phyloP scores from a whole-genome alignment of 2,113 vertebrate genomes.

The Gnathonemus longibarbis region DNA sequence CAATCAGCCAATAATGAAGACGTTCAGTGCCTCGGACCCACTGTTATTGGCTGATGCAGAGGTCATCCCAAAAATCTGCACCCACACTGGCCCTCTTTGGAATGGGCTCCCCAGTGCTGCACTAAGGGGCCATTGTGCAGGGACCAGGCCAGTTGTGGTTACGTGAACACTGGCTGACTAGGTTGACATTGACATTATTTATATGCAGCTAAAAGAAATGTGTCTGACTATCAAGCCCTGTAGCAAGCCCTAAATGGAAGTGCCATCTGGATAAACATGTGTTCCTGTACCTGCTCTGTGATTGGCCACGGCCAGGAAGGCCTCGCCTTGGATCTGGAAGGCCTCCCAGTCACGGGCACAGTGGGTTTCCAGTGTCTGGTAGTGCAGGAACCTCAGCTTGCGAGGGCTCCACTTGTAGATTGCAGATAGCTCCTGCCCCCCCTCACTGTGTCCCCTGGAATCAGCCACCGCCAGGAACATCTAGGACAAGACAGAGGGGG shows the following conservation, averaged over 20 bases:
- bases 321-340: conserved; percentile 74
- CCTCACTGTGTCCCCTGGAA: conserved; percentile 50
- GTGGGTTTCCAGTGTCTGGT: conserved; percentile 79
- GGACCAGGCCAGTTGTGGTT: background rate
- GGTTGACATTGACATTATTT: background rate
- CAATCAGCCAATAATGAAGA: too few species aligned
- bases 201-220: background rate
- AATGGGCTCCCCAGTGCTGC: too few species aligned
- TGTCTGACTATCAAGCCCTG: background rate
- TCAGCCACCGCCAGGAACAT: conserved; percentile 51
- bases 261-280: background rate
- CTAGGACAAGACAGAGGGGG: conserved; percentile 45
- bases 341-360: conserved; percentile 91
- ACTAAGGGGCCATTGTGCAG: background rate
- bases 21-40: too few species aligned
- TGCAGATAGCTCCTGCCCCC: conserved; percentile 66
- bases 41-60: too few species aligned
- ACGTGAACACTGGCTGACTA: background rate
- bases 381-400: conserved; percentile 62
- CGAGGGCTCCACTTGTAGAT: conserved; percentile 75
- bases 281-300: conserved; percentile 77
- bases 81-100: too few species aligned
- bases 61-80: too few species aligned
- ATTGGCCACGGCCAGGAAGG: conserved; percentile 90
- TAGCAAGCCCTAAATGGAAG: background rate